Evolutionary conservation across 2,888 invertebrate genomes (phyloP).

Genomic region (Leptogaster cylindrica): DNA sequence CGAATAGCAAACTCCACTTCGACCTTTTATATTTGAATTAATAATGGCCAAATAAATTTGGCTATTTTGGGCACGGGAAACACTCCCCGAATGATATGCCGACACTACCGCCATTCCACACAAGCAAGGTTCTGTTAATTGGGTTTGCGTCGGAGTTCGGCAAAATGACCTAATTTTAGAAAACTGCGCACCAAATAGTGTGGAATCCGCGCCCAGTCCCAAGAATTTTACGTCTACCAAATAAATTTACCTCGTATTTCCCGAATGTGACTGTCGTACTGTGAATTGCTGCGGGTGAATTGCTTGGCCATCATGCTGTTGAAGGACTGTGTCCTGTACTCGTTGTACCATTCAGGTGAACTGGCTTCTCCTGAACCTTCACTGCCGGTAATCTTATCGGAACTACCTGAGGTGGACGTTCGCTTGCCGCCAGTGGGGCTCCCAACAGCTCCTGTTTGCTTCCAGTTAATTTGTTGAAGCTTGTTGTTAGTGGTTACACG

Average conservation of each 20-base stretch:
- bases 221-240: too few species aligned
- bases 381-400: slow-evolving; percentile 13
- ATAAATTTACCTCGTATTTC: slow-evolving; percentile 79
- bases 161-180: slow-evolving; percentile 27
- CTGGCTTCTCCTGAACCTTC: slow-evolving; percentile 52
- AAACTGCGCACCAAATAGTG: too few species aligned
- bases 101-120: too few species aligned
- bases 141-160: slow-evolving; percentile 3
- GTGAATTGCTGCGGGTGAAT: slow-evolving; percentile 77
- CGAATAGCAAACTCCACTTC: too few species aligned
- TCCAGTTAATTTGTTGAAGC: slow-evolving; percentile 50
- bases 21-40: too few species aligned
- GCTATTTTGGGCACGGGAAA: too few species aligned
- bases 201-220: background rate
- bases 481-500: slow-evolving; percentile 48
- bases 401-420: slow-evolving; percentile 1
- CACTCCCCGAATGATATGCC: too few species aligned
- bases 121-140: too few species aligned
- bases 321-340: slow-evolving; percentile 64
- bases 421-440: slow-evolving; percentile 31
- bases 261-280: slow-evolving; percentile 86
- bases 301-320: slow-evolving; percentile 72
- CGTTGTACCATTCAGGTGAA: slow-evolving; percentile 66
- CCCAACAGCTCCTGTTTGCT: slow-evolving; percentile 51
- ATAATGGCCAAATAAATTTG: too few species aligned